phyloP scores from a whole-genome alignment of 2,888 invertebrate species.

The Drosophila koepferae region DNA sequence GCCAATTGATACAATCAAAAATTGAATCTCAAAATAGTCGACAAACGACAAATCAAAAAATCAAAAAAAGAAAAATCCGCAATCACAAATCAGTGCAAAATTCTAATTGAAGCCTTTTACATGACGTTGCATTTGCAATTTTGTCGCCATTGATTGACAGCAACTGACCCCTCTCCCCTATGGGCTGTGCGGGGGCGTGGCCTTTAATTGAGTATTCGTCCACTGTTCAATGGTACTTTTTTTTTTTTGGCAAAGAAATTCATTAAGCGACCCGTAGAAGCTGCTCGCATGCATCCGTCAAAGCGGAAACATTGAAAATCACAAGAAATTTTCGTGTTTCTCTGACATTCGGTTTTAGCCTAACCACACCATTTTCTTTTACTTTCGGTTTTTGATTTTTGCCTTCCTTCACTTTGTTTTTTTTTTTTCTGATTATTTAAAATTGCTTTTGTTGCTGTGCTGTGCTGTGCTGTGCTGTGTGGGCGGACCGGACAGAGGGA shows the following conservation, averaged over 20 bases:
- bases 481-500: constrained; percentile 26
- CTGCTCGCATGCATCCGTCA: constrained; percentile 41
- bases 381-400: background rate
- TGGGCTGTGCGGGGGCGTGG: constrained; percentile 24
- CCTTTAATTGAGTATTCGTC: constrained; percentile 33
- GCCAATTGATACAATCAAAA: constrained; percentile 51
- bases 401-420: background rate
- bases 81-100: constrained; percentile 31
- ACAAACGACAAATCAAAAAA: constrained; percentile 9
- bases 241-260: constrained; percentile 40
- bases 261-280: constrained; percentile 32
- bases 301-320: constrained; percentile 49
- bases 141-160: constrained; percentile 50
- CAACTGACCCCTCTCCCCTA: background rate
- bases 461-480: constrained; percentile 13
- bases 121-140: constrained; percentile 27
- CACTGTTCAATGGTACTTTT: background rate
- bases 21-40: constrained; percentile 14
- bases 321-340: constrained; percentile 41
- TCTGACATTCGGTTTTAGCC: constrained; percentile 32
- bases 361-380: constrained; percentile 15
- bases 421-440: background rate
- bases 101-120: constrained; percentile 37
- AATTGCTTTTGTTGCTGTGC: constrained; percentile 39
- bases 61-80: background rate